Conservation (phyloP, 2,113 vertebrate species). For the Daubentonia madagascariensis region DNA sequence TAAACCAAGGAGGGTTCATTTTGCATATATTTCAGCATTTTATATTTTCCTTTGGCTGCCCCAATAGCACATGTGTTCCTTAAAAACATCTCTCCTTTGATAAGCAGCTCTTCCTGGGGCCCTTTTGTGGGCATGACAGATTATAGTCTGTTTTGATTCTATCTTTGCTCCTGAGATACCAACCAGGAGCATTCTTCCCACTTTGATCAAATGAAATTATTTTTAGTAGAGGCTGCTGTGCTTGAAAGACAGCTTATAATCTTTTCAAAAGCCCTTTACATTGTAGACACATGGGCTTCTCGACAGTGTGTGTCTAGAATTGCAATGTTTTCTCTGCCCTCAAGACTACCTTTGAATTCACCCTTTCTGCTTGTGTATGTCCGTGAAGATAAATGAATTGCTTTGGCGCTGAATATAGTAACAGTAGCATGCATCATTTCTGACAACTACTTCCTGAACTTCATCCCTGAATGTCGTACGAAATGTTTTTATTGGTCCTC, state of each 20-base stretch:
- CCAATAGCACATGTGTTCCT: background rate
- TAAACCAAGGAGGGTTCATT: background rate
- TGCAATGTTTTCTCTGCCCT: conserved; percentile 47
- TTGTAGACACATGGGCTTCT: conserved; percentile 71
- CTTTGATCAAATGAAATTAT: conserved; percentile 76
- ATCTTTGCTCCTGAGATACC: conserved; percentile 64
- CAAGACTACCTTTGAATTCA: conserved; percentile 62
- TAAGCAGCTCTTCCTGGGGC: background rate
- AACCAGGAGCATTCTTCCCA: conserved; percentile 68
- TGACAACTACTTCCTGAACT: conserved; percentile 61
- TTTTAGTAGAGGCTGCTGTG: conserved; percentile 78
- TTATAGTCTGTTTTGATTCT: conserved; percentile 25
- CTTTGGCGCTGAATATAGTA: conserved; percentile 50
- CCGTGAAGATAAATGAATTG: conserved; percentile 62
- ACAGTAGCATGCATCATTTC: conserved; percentile 38
- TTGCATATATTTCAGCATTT: background rate
- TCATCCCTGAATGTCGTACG: conserved; percentile 2
- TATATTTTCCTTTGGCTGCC: background rate
- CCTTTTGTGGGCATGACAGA: background rate
- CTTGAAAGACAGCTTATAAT: conserved; percentile 76
- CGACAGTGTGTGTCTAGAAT: conserved; percentile 64
- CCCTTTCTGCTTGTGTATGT: conserved; percentile 62
- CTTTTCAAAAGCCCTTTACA: conserved; percentile 77
- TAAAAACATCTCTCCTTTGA: background rate
- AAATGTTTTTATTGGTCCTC: conserved; percentile 56